These are phyloP conservation scores for Trachelus troglodyta DNA, from an alignment of 2,888 invertebrate genomes.

Conservation along the genomic window DNA sequence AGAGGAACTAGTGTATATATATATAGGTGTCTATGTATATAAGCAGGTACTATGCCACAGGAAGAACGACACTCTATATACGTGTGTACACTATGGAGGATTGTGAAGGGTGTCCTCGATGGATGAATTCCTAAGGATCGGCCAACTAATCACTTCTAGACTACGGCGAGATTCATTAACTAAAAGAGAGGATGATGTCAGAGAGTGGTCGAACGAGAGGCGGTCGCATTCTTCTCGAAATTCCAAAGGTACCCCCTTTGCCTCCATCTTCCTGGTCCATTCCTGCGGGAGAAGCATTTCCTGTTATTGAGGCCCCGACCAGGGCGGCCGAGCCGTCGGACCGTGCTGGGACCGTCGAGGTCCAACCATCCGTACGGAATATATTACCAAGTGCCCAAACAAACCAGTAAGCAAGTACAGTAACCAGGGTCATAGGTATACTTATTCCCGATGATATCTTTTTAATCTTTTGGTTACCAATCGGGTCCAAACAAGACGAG, in stretches of 20 bases:
- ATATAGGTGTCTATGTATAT: not conserved
- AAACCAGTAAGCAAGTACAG: too few relatives aligned
- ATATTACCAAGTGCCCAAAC: too few relatives aligned
- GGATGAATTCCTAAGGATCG: slow-evolving; percentile 1
- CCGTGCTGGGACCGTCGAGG: too few relatives aligned
- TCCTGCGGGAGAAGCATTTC: slow-evolving; percentile 49
- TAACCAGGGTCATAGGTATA: too few relatives aligned
- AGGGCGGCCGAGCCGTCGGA: too few relatives aligned
- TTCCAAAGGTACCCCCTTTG: slow-evolving; percentile 35
- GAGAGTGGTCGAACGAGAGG: slow-evolving; percentile 31
- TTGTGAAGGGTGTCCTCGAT: too few relatives aligned
- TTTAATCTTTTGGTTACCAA: too few relatives aligned
- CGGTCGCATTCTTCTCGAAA: slow-evolving; percentile 51
- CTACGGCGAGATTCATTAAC: slow-evolving; percentile 41
- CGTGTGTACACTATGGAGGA: too few relatives aligned
- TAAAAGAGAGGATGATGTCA: slow-evolving; percentile 52
- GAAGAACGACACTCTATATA: not conserved
- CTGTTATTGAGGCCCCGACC: slow-evolving; percentile 36
- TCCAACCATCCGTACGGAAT: too few relatives aligned
- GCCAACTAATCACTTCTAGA: slow-evolving; percentile 10
- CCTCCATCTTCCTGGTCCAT: slow-evolving; percentile 24
- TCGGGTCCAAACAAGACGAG: too few relatives aligned
- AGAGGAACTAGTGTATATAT: not conserved
- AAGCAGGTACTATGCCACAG: not conserved
- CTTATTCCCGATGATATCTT: too few relatives aligned